Conservation (phyloP, 2,888 invertebrate species). For the Caenorhabditis sinica region DNA sequence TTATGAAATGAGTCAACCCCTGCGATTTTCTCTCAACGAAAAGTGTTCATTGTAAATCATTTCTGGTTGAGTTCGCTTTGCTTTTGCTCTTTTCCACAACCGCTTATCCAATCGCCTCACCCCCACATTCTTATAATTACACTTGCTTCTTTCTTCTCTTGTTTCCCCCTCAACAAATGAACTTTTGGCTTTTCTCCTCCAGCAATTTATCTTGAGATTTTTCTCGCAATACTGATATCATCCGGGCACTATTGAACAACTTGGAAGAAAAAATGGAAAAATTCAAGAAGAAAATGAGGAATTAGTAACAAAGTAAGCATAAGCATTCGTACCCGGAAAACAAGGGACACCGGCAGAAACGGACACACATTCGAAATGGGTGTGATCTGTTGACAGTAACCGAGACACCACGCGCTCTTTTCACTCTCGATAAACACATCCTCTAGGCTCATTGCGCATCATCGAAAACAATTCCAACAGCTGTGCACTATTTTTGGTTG, state of each 20-base stretch:
- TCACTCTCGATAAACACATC: conserved; percentile 38
- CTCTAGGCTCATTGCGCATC: conserved; percentile 13
- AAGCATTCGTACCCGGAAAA: not conserved
- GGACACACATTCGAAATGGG: conserved; percentile 1
- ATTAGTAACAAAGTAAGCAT: not conserved
- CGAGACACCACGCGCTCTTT: conserved; percentile 26
- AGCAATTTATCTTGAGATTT: not conserved
- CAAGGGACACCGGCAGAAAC: not conserved
- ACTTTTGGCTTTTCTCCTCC: conserved; percentile 19
- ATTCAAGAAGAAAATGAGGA: not conserved
- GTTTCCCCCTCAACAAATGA: conserved; percentile 5
- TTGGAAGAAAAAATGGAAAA: not conserved
- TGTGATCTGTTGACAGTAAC: conserved; percentile 57
- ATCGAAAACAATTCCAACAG: conserved; percentile 40
- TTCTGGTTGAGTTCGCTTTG: conserved; percentile 53
- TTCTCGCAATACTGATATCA: no score
- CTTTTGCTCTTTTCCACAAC: conserved; percentile 20
- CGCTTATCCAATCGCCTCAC: conserved; percentile 27
- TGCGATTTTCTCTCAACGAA: not conserved
- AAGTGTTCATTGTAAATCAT: conserved; percentile 55
- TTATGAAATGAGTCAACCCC: not conserved
- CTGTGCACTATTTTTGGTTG: conserved; percentile 58
- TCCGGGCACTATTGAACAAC: no score
- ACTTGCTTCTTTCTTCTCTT: conserved; percentile 16
- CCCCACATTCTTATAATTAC: conserved; percentile 57